Percentiles rank a stretch among this genome's conserved stretches.
These are phyloP conservation scores for Caenorhabditis tropicalis DNA, from an alignment of 1,140 invertebrate genomes.

Conservation along the genomic window DNA sequence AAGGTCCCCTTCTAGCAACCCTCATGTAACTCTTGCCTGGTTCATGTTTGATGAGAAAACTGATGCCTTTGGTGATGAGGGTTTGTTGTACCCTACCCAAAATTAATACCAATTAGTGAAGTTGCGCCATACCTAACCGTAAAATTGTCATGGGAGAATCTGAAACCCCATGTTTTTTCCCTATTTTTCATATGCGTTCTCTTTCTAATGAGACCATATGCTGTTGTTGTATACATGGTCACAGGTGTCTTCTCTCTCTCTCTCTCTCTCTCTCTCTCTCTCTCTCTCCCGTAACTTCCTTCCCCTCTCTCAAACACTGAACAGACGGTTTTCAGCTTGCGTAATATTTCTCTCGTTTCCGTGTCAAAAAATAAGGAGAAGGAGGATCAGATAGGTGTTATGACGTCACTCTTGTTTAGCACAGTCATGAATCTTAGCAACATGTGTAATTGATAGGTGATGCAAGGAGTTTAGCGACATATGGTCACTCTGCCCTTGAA, in stretches of 20 bases:
- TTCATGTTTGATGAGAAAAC: too few species aligned
- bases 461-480: too few species aligned
- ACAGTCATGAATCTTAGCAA: neutral
- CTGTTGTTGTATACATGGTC: neutral
- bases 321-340: conserved; percentile 25
- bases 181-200: neutral
- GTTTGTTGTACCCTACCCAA: neutral
- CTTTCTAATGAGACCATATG: neutral
- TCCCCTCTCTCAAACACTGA: neutral
- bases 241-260: neutral
- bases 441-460: neutral
- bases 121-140: neutral
- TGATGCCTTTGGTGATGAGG: neutral
- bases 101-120: conserved; percentile 22
- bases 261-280: too few species aligned
- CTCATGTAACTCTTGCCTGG: too few species aligned
- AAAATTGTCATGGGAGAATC: conserved; percentile 11
- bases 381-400: too few species aligned
- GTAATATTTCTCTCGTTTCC: conserved; percentile 31
- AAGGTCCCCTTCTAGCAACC: too few species aligned
- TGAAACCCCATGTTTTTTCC: neutral
- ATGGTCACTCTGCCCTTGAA: too few species aligned
- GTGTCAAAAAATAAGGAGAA: neutral
- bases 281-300: neutral
- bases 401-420: conserved; percentile 6